phyloP scores from a whole-genome alignment of 2,797 vertebrate species.

The Darevskia mixta region DNA sequence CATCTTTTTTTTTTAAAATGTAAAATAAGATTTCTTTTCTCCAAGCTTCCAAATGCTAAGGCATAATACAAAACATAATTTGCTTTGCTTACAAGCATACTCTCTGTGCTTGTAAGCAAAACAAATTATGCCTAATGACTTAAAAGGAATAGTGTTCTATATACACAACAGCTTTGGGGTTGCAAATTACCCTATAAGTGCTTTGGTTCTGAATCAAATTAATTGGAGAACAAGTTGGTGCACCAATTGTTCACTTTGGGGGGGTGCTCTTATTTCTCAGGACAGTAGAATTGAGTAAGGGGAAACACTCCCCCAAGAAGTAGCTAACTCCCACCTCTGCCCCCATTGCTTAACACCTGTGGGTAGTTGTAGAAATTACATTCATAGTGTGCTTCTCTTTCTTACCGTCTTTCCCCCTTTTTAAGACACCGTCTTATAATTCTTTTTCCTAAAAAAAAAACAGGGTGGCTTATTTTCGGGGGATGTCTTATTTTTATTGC shows the following conservation, averaged over 20 bases:
- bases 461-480: no score
- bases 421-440: no score
- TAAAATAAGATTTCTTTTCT: slow-evolving; percentile 18
- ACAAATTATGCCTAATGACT: slow-evolving; percentile 71
- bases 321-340: neutral
- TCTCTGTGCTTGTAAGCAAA: slow-evolving; percentile 70
- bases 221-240: slow-evolving; percentile 61
- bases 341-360: neutral
- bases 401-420: no score
- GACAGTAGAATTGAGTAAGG: neutral
- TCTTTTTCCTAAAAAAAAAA: no score
- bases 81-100: slow-evolving; percentile 28
- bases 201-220: slow-evolving; percentile 65
- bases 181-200: slow-evolving; percentile 68
- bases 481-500: no score
- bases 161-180: slow-evolving; percentile 67
- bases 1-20: slow-evolving; percentile 37
- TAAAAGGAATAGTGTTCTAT: slow-evolving; percentile 62
- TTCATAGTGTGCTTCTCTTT: neutral
- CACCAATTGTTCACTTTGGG: neutral
- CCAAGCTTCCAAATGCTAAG: slow-evolving; percentile 31
- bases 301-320: neutral
- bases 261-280: neutral
- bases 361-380: neutral
- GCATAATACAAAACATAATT: slow-evolving; percentile 34